Percentiles rank a stretch among this genome's conserved stretches.
phyloP scores from a whole-genome alignment of 2,797 vertebrate genomes.

The Lagodon rhomboides region DNA sequence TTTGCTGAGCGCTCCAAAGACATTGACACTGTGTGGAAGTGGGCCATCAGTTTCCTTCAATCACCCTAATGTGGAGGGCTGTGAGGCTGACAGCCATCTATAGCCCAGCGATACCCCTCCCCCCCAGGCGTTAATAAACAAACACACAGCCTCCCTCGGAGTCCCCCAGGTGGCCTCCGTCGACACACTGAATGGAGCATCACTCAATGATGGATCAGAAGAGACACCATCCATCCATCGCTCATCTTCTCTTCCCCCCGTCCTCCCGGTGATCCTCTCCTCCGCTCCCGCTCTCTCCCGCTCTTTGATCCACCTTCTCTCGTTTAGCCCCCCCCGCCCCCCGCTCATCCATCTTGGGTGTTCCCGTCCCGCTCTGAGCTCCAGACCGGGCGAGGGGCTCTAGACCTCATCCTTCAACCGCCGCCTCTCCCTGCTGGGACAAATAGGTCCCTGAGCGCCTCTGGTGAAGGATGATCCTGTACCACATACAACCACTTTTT shows the following conservation, averaged over 20 bases:
- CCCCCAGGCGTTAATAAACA: slow-evolving; percentile 73
- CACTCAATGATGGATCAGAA: slow-evolving; percentile 81
- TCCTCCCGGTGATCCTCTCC: slow-evolving; percentile 35
- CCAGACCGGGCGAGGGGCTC: slow-evolving; percentile 60
- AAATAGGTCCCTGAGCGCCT: slow-evolving; percentile 67
- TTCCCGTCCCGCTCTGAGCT: slow-evolving; percentile 55
- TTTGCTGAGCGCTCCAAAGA: slow-evolving; percentile 61
- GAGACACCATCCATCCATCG: slow-evolving; percentile 64
- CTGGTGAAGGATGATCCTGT: slow-evolving; percentile 69
- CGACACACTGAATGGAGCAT: slow-evolving; percentile 76
- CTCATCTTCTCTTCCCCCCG: slow-evolving; percentile 60
- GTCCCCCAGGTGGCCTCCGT: slow-evolving; percentile 80
- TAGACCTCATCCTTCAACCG: slow-evolving; percentile 73
- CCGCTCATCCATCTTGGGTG: slow-evolving; percentile 76
- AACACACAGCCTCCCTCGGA: slow-evolving; percentile 68
- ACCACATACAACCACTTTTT: slow-evolving; percentile 22
- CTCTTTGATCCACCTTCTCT: slow-evolving; percentile 63
- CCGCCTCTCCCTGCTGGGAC: slow-evolving; percentile 67
- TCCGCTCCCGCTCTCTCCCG: slow-evolving; percentile 27
- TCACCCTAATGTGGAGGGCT: slow-evolving; percentile 73
- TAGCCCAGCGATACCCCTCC: slow-evolving; percentile 61
- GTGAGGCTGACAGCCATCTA: slow-evolving; percentile 71
- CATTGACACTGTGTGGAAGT: slow-evolving; percentile 80
- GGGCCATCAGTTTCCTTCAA: slow-evolving; percentile 78
- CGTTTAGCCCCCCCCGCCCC: slow-evolving; percentile 50